Base-by-base conservation (phyloP, 2,797 vertebrate species). In the Takifugu rubripes region DNA sequence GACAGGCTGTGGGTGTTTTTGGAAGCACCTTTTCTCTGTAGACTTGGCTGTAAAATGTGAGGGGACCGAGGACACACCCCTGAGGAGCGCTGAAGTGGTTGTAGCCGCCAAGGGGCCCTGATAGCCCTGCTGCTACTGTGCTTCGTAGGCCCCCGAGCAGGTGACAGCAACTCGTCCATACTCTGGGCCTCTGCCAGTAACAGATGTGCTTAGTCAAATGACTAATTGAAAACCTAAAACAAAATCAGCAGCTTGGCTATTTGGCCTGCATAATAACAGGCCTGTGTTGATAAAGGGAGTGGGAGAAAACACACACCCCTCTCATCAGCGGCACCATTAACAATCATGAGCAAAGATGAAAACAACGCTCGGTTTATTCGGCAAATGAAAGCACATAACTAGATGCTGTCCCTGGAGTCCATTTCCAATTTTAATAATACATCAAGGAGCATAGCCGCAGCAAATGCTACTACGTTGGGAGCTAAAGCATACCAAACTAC, bases 401-500 rank as follows among this genome's bases (percentile, higher is more conserved):
- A 95, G 95, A 96, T 94, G 94, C 91, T 74, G 89, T 98, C 97
- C 95, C 96, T 84, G 87, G 95, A 96, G 97, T 94, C 94, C 94
- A 96, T 98, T 99, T 97, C 94, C 94, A 96, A 93, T 96, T 97
- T 99, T 98, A 99, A 99, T 99, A 99, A 99, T 98, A 98, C 95
- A 99, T 99, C 95, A 99, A 98, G 95, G 93, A 96, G 93, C 90
- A 82, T 89, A 91, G 86, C 90, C 90, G 91, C 91, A 92, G 94
- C 94, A 96, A 97, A 98, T 93, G 94, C 92, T 94, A 94, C 93
- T 90, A 92, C 90, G 90, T 81, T 84, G 91, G 90, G 92, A 95
- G 93, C 93, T 94, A 96, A 96, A 93, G 93, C 93, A 94, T 84
- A 94, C 90, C 91, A 90, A 92, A 92, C 91, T 94, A 92, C 94